Evolutionary conservation across 2,797 vertebrate genomes (phyloP).

Genomic region (Anguilla anguilla): DNA sequence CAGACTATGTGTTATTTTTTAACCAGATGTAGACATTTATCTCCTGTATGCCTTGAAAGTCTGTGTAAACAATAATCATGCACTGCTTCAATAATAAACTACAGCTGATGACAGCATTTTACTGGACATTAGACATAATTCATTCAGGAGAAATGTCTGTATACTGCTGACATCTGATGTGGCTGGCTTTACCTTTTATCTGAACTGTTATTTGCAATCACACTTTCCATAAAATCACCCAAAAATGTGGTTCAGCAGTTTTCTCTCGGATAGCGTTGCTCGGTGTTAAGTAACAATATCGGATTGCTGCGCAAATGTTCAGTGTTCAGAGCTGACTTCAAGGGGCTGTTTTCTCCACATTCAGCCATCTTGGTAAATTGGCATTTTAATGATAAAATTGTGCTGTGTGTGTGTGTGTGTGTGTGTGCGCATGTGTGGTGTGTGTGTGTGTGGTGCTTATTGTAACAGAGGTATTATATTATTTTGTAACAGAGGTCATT

Average conservation of each 20-base stretch:
- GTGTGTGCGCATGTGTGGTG: slow-evolving; percentile 18
- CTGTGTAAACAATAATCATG: background rate
- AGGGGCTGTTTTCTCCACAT: background rate
- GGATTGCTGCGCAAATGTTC: background rate
- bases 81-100: background rate
- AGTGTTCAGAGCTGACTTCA: background rate
- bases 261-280: background rate
- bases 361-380: slow-evolving; percentile 4
- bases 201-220: slow-evolving; percentile 9
- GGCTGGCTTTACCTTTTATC: slow-evolving; percentile 2
- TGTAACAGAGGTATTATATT: background rate
- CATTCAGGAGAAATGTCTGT: background rate
- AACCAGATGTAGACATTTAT: background rate
- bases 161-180: slow-evolving; percentile 1
- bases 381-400: slow-evolving; percentile 16
- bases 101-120: slow-evolving; percentile 18
- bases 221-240: slow-evolving; percentile 3
- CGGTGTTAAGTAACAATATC: slow-evolving; percentile 17
- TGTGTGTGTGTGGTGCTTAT: slow-evolving; percentile 23
- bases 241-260: slow-evolving; percentile 10
- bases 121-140: background rate
- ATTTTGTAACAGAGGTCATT: background rate
- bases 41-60: background rate
- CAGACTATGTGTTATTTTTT: slow-evolving; percentile 8
- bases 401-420: background rate